These are phyloP conservation scores for Tiliacea aurago DNA, from an alignment of 2,888 invertebrate genomes.

Conservation along the genomic window DNA sequence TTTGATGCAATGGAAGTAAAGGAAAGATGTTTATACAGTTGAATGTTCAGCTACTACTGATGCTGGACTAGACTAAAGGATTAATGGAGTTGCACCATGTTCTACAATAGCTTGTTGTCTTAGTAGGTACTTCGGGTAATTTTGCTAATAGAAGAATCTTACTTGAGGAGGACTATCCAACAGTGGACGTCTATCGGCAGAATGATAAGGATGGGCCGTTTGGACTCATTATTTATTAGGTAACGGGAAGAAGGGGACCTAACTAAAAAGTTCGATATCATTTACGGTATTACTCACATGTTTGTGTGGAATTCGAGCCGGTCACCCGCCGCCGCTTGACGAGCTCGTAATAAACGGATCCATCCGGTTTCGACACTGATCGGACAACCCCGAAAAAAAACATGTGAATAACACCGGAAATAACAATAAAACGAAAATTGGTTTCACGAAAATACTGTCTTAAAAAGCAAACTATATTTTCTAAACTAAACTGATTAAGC, in stretches of 20 bases:
- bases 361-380: neutral
- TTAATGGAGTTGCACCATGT: neutral
- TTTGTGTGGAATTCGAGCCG: neutral
- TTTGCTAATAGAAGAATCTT: neutral
- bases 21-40: neutral
- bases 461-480: neutral
- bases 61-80: neutral
- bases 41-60: neutral
- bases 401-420: slow-evolving; percentile 20
- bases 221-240: neutral
- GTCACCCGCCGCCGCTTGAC: neutral
- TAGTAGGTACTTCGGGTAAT: neutral
- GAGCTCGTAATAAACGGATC: neutral
- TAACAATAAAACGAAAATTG: slow-evolving; percentile 6
- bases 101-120: neutral
- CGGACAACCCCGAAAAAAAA: slow-evolving; percentile 1
- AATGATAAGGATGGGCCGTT: neutral
- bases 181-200: too few species aligned
- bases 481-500: neutral
- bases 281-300: slow-evolving; percentile 32
- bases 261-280: neutral
- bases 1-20: neutral
- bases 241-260: neutral
- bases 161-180: neutral
- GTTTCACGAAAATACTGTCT: neutral